phyloP scores from a whole-genome alignment of 2,888 invertebrate species.

The Homarus gammarus region DNA sequence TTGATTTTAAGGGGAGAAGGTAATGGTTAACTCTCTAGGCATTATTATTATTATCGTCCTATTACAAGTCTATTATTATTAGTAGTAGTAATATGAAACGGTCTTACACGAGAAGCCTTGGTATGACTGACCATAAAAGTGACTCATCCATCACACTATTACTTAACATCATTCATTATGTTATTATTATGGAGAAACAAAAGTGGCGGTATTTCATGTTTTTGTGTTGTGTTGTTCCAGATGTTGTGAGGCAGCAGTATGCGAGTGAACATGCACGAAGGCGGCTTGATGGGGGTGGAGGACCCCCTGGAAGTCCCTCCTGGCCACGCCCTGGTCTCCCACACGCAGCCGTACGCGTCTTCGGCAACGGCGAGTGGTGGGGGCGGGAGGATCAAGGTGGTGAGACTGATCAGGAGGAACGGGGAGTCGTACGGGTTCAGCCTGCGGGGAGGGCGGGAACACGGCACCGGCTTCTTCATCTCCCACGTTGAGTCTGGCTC shows the following conservation, averaged over 20 bases:
- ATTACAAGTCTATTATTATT: too few relatives aligned
- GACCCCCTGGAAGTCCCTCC: slow-evolving; percentile 6
- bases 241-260: slow-evolving; percentile 31
- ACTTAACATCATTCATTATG: too few relatives aligned
- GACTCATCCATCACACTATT: too few relatives aligned
- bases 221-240: slow-evolving; percentile 16
- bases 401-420: slow-evolving; percentile 47
- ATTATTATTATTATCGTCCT: too few relatives aligned
- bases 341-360: slow-evolving; percentile 8
- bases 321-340: slow-evolving; percentile 26
- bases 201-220: too few relatives aligned
- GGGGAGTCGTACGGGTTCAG: slow-evolving; percentile 87
- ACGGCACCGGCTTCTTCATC: slow-evolving; percentile 94
- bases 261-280: slow-evolving; percentile 2
- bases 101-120: too few relatives aligned
- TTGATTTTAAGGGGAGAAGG: too few relatives aligned
- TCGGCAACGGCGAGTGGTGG: slow-evolving; percentile 23
- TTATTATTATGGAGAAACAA: too few relatives aligned
- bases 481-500: slow-evolving; percentile 92
- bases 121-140: too few relatives aligned
- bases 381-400: slow-evolving; percentile 35
- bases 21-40: too few relatives aligned
- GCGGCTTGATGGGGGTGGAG: background rate
- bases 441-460: slow-evolving; percentile 91
- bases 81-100: too few relatives aligned